Evolutionary conservation across 2,797 vertebrate species (phyloP).

Genomic region (Ciconia nigra): DNA sequence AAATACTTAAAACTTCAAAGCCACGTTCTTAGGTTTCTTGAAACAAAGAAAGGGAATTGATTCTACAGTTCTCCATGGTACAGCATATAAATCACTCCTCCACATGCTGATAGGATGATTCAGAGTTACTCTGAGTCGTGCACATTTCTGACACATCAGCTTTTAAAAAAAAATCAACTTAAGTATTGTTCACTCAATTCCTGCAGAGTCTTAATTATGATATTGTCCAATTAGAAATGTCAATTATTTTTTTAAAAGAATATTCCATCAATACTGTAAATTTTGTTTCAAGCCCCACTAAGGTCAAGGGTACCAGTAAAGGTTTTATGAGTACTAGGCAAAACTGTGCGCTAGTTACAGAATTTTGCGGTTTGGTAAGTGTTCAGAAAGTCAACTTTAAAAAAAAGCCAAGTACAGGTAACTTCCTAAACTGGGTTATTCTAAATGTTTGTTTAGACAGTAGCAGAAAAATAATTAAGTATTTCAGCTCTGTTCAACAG

Average conservation of each 20-base stretch:
- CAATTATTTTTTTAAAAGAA: not conserved
- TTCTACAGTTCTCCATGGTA: not conserved
- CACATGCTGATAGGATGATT: slow-evolving; percentile 26
- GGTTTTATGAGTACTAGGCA: not conserved
- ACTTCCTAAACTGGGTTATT: not conserved
- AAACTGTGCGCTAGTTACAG: not conserved
- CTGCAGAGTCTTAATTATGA: not conserved
- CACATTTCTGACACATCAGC: slow-evolving; percentile 7
- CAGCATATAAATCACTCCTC: slow-evolving; percentile 19
- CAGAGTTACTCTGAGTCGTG: slow-evolving; percentile 23
- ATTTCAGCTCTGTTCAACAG: not conserved
- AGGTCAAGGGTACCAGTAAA: not conserved
- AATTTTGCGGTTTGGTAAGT: not conserved
- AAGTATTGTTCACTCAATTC: not conserved
- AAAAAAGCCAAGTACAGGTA: not conserved
- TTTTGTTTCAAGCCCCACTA: not conserved
- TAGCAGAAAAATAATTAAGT: not conserved
- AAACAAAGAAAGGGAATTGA: not conserved
- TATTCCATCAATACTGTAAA: not conserved
- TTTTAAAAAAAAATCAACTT: not conserved
- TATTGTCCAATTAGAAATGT: not conserved
- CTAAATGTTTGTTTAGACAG: not conserved
- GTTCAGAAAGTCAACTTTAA: not conserved
- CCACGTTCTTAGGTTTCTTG: not conserved
- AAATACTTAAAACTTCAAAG: not conserved